phyloP scores from a whole-genome alignment of 2,113 vertebrate genomes.

The Aythya baeri region DNA sequence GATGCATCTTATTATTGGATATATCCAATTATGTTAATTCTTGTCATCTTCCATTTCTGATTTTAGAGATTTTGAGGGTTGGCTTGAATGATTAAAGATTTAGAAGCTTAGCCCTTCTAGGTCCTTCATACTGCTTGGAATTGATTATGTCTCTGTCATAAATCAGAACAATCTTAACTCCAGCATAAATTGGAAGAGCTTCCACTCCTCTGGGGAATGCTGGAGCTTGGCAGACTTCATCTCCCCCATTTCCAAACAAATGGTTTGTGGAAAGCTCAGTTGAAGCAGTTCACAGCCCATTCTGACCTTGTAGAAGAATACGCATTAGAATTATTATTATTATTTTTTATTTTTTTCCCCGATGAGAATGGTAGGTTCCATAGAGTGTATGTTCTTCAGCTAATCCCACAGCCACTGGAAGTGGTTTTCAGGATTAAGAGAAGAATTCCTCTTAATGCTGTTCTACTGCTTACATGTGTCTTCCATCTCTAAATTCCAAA shows the following conservation, averaged over 20 bases:
- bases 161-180: slow-evolving; percentile 23
- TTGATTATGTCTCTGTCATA: background rate
- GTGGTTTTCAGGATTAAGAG: background rate
- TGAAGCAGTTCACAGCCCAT: background rate
- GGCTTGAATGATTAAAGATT: background rate
- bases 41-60: background rate
- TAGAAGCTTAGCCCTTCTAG: background rate
- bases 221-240: background rate
- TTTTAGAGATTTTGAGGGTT: background rate
- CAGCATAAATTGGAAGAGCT: slow-evolving; percentile 3
- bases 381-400: background rate
- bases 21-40: background rate
- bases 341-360: background rate
- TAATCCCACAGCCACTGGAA: background rate
- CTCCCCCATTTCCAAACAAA: slow-evolving; percentile 21
- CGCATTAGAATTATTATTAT: background rate
- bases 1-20: background rate
- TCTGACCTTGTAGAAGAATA: background rate
- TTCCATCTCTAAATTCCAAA: background rate
- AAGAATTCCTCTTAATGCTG: background rate
- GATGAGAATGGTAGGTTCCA: background rate
- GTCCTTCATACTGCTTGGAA: background rate
- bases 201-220: background rate
- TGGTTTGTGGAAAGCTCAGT: background rate
- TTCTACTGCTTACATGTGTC: background rate